Evolutionary conservation across 1,140 invertebrate genomes (phyloP), one percentile per base, ranked within the genome.

Genomic region (Spodoptera litura): DNA sequence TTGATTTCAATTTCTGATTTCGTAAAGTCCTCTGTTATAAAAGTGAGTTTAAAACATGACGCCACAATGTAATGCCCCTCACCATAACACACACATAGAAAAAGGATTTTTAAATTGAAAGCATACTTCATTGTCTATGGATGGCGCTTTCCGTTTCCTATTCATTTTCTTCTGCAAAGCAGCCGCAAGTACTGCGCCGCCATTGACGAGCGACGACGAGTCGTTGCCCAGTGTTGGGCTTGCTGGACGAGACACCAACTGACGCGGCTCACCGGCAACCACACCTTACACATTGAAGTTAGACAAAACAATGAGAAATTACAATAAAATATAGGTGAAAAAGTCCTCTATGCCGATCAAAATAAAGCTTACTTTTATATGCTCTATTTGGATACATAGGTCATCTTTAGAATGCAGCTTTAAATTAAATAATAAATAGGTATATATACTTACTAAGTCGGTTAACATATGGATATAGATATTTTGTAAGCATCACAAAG

Each of bases 121-220:
- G 71, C 84, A 71, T 78, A 94, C 93, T 79, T 95, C 96, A 87
- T 95, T 96, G 74, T 97, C 96, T 20, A 96, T 84, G 53, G 96
- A 96, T 13, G 95, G 96, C 2, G 95, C 96, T 90, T 97, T 98
- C 76, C 96, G 93, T 87, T 97, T 97, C 83, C 96, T 95, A 84
- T 95, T 96, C 85, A 97, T 97, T 93, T 97, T 97, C 88, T 98
- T 98, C 87, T 98, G 97, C 52, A 98, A 89, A 0, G 97, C 97
- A 0, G 97, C 97, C 10, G 97, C 97, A 11, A 98, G 88, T 0
- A 97, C 97, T 0, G 97, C 97, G 12, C 96, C 96, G 25, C 97
- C 97, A 88, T 98, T 98, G 2, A 98, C 96, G 11, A 97, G 95
- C 70, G 97, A 97, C 4, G 92, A 84, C 2, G 90, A 86, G 15